Evolutionary conservation across 2,797 vertebrate species (phyloP).

Genomic region (Vipera latastei): DNA sequence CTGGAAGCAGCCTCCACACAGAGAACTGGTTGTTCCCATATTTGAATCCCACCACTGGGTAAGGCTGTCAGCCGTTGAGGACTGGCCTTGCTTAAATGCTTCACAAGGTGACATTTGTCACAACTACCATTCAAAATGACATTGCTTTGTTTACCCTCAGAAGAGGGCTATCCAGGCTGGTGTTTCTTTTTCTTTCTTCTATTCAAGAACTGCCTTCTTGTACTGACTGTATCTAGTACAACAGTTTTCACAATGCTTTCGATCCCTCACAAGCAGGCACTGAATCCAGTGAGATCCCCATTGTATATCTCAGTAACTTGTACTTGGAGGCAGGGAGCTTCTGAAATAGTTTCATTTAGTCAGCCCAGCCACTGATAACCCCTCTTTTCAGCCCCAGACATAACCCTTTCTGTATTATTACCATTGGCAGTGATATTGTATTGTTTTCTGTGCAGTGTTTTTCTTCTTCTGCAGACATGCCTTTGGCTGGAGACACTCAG

Average conservation of each 20-base stretch:
- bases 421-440: background rate
- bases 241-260: background rate
- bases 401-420: background rate
- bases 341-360: background rate
- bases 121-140: background rate
- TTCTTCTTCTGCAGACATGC: background rate
- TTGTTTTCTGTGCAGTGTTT: background rate
- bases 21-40: too few species aligned
- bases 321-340: background rate
- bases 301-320: too few species aligned
- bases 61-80: too few species aligned
- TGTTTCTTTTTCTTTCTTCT: background rate
- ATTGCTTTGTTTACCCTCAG: background rate
- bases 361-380: background rate
- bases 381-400: background rate
- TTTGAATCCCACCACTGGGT: too few species aligned
- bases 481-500: background rate
- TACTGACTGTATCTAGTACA: background rate
- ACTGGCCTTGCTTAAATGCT: background rate
- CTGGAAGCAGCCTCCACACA: too few species aligned
- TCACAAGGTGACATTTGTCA: background rate
- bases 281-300: background rate
- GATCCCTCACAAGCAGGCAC: background rate
- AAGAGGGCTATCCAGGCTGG: too few species aligned
- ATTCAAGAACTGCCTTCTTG: background rate